Percentiles rank a stretch among this genome's conserved stretches.
Conservation (phyloP, 2,113 vertebrate species). For the Aegypius monachus region DNA sequence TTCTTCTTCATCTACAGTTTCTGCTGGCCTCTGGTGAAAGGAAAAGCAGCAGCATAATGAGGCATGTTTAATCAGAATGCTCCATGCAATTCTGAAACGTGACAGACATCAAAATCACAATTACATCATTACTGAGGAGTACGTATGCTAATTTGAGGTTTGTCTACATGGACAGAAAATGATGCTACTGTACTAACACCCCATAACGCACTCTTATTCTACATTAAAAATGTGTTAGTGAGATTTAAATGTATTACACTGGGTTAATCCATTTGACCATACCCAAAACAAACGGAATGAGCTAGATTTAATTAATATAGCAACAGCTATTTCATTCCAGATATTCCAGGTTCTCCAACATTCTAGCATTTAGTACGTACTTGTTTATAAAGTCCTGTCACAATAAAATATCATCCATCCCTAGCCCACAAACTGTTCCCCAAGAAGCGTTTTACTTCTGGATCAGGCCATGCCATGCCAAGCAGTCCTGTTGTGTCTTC, state of each 20-base stretch:
- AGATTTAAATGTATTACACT: not conserved
- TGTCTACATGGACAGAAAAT: not conserved
- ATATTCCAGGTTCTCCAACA: not conserved
- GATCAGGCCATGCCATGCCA: not conserved
- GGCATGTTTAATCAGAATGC: not conserved
- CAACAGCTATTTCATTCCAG: not conserved
- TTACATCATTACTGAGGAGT: not conserved
- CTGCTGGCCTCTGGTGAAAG: conserved; percentile 72
- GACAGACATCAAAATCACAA: not conserved
- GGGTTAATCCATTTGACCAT: not conserved
- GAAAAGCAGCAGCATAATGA: conserved; percentile 2
- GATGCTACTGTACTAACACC: not conserved
- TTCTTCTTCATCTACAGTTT: conserved; percentile 80
- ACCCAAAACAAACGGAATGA: not conserved
- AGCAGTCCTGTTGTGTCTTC: fast-evolving
- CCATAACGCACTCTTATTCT: not conserved
- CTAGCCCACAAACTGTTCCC: not conserved
- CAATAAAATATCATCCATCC: not conserved
- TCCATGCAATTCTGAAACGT: not conserved
- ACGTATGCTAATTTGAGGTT: not conserved
- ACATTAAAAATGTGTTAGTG: not conserved
- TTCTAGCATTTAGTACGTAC: not conserved
- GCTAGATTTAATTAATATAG: not conserved
- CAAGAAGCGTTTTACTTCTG: not conserved
- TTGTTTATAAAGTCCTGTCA: not conserved